Evolutionary conservation across 2,797 vertebrate genomes (phyloP), one percentile per base, ranked within the genome.

Genomic region (Poeciliopsis turneri): DNA sequence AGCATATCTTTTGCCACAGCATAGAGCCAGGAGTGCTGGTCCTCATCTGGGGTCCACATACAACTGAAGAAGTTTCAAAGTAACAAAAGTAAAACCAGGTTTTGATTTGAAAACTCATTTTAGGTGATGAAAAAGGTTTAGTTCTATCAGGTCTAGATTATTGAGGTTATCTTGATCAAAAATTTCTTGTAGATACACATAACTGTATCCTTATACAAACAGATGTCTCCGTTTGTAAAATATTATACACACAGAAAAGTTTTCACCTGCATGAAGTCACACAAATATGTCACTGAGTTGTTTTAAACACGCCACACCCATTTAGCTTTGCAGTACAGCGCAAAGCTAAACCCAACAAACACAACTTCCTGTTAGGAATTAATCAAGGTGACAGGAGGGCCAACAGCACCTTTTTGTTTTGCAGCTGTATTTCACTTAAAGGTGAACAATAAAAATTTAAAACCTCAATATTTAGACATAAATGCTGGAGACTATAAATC

Each of bases 41-140:
- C 3, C 71, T 25, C 55, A 28, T 55, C 20, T 15, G 78, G 82
- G 78, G 80, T 75, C 51, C 59, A 13, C 47, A 69, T n/a, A 51
- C 5, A 1, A 25, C 41, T 72, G 64, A 46, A 78, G 25, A 74
- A 47, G 73, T 41, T 77, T 39, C 11, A 75, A 23, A 78, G 43
- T 59, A 55, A 33, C 2, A 18, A 47, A 33, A 64, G 45, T 33
- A 47, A 64, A 41, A 23, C 30, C 59, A 64, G 15, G 30, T 36
- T 33, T 64, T 2, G 18, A 36, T 20, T 64, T 33, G 36, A 64
- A 36, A 66, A 18, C 33, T 36, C 1, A 8, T 66, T 66, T 66
- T 23, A 23, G 36, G 33, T 39, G 33, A 69, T 12, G 43, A 43
- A 43, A 43, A 43, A 68, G 15, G 18, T 1, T 61, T 7, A 18